A percentile compares a stretch with the other conserved stretches of the same genome.
These are phyloP conservation scores for Chalcis sispes DNA, from an alignment of 2,888 invertebrate species.

Conservation along the genomic window DNA sequence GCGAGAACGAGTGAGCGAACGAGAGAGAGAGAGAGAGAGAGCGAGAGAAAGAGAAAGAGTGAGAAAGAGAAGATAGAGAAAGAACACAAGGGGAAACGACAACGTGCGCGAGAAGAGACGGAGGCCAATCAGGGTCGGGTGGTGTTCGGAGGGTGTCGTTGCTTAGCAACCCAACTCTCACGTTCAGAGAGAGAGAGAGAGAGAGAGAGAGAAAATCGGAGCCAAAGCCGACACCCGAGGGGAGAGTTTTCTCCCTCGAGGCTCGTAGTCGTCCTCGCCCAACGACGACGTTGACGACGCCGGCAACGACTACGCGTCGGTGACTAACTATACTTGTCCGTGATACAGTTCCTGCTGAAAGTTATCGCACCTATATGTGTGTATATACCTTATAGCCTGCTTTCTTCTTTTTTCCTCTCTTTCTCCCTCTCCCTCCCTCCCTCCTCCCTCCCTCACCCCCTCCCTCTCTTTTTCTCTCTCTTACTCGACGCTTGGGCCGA, in stretches of 20 bases:
- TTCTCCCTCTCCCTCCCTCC: no score
- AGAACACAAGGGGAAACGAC: no score
- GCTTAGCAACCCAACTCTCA: conserved; percentile 70
- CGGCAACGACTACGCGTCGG: no score
- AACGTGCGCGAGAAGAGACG: neutral
- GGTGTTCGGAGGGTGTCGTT: conserved; percentile 66
- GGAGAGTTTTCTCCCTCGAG: conserved; percentile 62
- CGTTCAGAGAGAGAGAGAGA: no score
- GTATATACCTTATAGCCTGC: no score
- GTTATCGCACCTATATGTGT: no score
- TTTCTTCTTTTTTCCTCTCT: no score
- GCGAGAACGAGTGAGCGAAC: conserved; percentile 48
- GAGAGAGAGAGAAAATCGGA: no score
- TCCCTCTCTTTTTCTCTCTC: no score
- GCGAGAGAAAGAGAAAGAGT: conserved; percentile 43
- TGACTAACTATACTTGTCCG: no score
- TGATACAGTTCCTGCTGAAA: conserved; percentile 66
- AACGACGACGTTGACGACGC: conserved; percentile 54
- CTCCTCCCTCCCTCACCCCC: no score
- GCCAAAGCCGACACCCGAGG: conserved; percentile 62
- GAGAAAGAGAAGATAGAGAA: conserved; percentile 57
- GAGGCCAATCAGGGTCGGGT: conserved; percentile 71
- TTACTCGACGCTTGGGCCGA: no score
- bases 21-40: conserved; percentile 57
- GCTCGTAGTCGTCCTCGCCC: conserved; percentile 17